These are phyloP conservation scores for Symphodus melops DNA, from an alignment of 2,113 vertebrate species.

Conservation along the genomic window DNA sequence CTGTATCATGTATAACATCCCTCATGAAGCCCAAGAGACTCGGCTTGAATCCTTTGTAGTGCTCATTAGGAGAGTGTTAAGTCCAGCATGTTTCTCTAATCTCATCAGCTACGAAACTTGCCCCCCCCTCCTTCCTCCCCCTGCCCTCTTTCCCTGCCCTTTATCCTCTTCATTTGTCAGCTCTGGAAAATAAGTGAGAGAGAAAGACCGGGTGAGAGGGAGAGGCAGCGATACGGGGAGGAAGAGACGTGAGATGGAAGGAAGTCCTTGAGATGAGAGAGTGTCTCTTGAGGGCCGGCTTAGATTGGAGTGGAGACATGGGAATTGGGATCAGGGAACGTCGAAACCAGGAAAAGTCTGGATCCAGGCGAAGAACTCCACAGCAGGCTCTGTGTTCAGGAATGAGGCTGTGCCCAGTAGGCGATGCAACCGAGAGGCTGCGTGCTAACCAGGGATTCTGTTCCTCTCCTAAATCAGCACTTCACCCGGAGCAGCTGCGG, in stretches of 20 bases:
- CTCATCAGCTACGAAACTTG: conserved; percentile 74
- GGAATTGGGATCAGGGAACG: conserved; percentile 39
- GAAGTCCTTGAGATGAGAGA: conserved; percentile 70
- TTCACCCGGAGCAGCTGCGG: not conserved
- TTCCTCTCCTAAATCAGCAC: conserved; percentile 12
- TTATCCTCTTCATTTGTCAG: conserved; percentile 73
- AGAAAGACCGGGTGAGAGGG: conserved; percentile 46
- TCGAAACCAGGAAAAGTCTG: conserved; percentile 40
- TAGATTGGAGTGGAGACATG: conserved; percentile 27
- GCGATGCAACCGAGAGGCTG: conserved; percentile 10
- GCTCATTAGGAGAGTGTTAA: conserved; percentile 79
- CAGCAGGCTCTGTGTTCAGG: not conserved
- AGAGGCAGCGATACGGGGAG: conserved; percentile 15
- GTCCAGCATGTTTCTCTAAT: conserved; percentile 79
- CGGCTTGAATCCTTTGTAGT: conserved; percentile 75
- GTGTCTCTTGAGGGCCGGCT: conserved; percentile 32
- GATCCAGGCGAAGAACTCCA: not conserved
- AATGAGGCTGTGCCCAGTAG: not conserved
- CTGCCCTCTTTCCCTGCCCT: conserved; percentile 28
- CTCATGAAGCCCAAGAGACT: conserved; percentile 56
- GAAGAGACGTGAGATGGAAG: conserved; percentile 43
- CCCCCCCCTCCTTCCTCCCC: not conserved
- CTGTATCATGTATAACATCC: conserved; percentile 55
- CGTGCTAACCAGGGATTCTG: not conserved
- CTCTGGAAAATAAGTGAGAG: conserved; percentile 64